phyloP scores from a whole-genome alignment of 2,797 vertebrate genomes.

The Manis pentadactyla region DNA sequence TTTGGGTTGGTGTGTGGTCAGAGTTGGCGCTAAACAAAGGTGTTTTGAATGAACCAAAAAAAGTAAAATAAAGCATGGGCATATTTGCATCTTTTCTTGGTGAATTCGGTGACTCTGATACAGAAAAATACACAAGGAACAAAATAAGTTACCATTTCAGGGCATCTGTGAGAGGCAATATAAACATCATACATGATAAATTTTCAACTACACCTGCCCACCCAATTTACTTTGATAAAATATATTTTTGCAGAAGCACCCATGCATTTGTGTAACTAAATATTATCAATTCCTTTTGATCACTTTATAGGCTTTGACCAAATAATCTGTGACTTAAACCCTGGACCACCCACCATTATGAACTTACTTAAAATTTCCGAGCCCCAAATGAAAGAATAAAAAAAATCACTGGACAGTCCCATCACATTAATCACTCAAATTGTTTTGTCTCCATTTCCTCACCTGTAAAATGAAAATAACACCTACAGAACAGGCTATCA shows the following conservation, averaged over 20 bases:
- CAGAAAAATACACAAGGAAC: not conserved
- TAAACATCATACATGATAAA: not conserved
- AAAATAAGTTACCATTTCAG: not conserved
- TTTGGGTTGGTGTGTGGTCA: not conserved
- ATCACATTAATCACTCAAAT: not conserved
- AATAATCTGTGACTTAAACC: not conserved
- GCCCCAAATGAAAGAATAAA: not conserved
- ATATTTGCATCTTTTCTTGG: not conserved
- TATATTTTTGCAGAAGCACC: not conserved
- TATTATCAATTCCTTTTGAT: not conserved
- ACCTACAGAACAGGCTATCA: not conserved
- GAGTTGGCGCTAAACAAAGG: not conserved
- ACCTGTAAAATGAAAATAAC: not conserved
- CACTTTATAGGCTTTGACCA: not conserved
- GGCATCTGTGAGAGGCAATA: not conserved
- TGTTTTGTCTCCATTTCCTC: not conserved
- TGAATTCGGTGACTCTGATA: not conserved
- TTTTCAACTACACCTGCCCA: not conserved
- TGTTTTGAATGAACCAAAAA: not conserved
- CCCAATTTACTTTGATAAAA: not conserved
- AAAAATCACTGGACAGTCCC: not conserved
- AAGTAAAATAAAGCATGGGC: not conserved
- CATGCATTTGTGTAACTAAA: not conserved
- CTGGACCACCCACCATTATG: not conserved
- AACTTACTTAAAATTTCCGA: conserved; percentile 40